Evolutionary conservation across 2,888 invertebrate species (phyloP).

Genomic region (Sesia bembeciformis): DNA sequence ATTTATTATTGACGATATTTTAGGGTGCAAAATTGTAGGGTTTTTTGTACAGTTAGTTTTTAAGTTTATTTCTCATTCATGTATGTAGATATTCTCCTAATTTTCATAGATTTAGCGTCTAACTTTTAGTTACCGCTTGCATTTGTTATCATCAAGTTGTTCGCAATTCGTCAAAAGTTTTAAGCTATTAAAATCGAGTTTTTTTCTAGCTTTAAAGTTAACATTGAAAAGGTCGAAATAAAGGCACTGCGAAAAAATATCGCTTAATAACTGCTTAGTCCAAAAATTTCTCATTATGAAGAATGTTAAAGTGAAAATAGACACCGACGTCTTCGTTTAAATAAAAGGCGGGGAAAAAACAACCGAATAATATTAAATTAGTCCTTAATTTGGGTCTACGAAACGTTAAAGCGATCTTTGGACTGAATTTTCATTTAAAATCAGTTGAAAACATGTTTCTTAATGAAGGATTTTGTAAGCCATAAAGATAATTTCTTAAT

Average conservation of each 20-base stretch:
- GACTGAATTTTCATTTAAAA: not conserved
- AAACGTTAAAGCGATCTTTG: not conserved
- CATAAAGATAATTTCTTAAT: not conserved
- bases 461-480: not conserved
- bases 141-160: too few relatives aligned
- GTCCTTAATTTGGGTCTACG: not conserved
- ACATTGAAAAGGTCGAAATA: not conserved
- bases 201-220: not conserved
- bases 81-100: too few relatives aligned
- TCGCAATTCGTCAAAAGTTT: too few relatives aligned
- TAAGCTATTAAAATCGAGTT: not conserved
- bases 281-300: not conserved
- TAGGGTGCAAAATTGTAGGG: too few relatives aligned
- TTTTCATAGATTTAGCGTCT: too few relatives aligned
- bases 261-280: not conserved
- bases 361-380: not conserved
- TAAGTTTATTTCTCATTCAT: too few relatives aligned
- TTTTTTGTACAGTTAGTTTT: too few relatives aligned
- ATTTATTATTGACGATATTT: too few relatives aligned
- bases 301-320: not conserved
- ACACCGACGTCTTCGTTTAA: not conserved
- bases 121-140: too few relatives aligned
- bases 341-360: not conserved
- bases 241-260: not conserved
- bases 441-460: not conserved